These are phyloP conservation scores for Catagonus wagneri DNA, from an alignment of 2,113 vertebrate genomes.

Conservation along the genomic window DNA sequence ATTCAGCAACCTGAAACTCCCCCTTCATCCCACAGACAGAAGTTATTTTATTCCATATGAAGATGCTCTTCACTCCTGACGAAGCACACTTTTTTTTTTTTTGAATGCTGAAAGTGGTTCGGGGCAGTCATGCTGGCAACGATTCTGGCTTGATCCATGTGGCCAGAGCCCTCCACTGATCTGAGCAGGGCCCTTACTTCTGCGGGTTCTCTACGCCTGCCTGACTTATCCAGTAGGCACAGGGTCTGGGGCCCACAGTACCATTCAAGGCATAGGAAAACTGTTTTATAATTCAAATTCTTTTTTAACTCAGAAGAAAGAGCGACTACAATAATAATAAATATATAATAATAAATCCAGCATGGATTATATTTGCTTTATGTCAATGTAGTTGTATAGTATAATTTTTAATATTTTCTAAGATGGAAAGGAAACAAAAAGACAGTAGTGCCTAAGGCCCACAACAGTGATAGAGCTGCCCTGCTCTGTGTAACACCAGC, in stretches of 20 bases:
- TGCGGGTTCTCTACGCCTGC: background rate
- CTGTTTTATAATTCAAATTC: background rate
- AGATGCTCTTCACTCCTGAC: background rate
- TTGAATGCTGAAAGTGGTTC: background rate
- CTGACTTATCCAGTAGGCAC: background rate
- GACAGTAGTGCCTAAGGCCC: background rate
- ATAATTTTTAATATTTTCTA: background rate
- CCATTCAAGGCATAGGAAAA: background rate
- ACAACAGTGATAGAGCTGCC: background rate
- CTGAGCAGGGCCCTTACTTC: background rate
- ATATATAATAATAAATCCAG: background rate
- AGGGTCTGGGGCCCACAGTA: background rate
- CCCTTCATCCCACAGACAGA: background rate
- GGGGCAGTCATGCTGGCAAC: background rate
- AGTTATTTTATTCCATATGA: background rate
- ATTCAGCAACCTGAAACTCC: too few species aligned
- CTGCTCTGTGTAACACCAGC: background rate
- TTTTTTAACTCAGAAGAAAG: conserved; percentile 18
- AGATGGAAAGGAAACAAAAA: background rate
- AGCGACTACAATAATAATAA: background rate
- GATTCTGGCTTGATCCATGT: background rate
- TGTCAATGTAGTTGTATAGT: background rate
- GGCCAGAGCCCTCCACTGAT: background rate
- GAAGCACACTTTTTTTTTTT: background rate
- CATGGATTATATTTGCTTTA: background rate